Evolutionary conservation across 92 coral and sea anemone genomes (phyloP).

Genomic region (Parazoanthus swiftii): DNA sequence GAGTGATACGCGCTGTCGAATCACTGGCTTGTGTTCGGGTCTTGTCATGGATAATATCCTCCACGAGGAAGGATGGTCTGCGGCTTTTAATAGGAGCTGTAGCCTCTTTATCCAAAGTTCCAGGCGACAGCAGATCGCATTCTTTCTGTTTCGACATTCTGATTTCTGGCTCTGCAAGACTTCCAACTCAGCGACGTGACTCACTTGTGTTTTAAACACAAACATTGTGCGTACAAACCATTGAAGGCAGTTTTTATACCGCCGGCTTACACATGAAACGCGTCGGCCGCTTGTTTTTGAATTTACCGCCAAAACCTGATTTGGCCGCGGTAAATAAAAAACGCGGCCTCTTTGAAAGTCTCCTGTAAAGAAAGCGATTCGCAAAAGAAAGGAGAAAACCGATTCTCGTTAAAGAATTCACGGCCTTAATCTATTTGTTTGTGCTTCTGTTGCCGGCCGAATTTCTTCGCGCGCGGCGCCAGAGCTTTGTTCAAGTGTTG

Average conservation of each 20-base stretch:
- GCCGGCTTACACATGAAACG: slow-evolving; percentile 11
- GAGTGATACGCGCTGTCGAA: background rate
- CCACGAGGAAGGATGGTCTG: slow-evolving; percentile 7
- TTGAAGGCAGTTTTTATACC: background rate
- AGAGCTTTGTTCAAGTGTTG: background rate
- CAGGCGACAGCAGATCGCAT: slow-evolving; percentile 6
- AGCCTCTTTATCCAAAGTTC: background rate
- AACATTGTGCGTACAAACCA: background rate
- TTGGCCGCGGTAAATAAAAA: slow-evolving; percentile 3
- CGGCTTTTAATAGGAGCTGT: background rate
- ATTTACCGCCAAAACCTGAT: slow-evolving; percentile 14
- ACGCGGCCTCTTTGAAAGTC: slow-evolving; percentile 11
- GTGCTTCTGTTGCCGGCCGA: background rate
- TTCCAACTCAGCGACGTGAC: background rate
- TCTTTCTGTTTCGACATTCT: slow-evolving; percentile 13
- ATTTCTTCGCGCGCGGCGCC: background rate
- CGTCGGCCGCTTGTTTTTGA: slow-evolving; percentile 17
- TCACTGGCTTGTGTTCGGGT: background rate
- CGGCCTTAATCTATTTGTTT: background rate
- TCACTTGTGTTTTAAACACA: background rate
- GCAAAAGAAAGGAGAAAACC: slow-evolving; percentile 19
- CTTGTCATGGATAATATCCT: slow-evolving; percentile 14
- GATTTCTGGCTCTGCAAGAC: background rate
- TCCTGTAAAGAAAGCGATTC: background rate
- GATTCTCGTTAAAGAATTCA: slow-evolving; percentile 4